Percentiles rank a stretch among this genome's conserved stretches.
Evolutionary conservation across 1,140 invertebrate genomes (phyloP).

Genomic region (Aphis gossypii): DNA sequence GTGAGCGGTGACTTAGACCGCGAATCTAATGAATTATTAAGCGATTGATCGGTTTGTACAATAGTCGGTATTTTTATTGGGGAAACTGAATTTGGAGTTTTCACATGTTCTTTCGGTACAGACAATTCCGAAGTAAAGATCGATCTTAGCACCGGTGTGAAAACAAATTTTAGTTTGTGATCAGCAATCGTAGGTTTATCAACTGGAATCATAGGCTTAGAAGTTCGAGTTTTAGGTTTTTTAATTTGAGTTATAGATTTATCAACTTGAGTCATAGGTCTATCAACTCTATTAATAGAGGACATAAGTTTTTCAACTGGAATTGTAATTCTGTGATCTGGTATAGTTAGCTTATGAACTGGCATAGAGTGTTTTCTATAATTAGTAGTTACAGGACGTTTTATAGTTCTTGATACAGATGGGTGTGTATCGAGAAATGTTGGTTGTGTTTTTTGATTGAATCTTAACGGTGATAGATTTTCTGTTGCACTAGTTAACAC

Average conservation of each 20-base stretch:
- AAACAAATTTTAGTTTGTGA: background rate
- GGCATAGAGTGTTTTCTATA: background rate
- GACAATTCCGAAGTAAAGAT: background rate
- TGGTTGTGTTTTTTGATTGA: background rate
- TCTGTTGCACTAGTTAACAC: background rate
- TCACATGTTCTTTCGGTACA: background rate
- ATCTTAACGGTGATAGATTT: background rate
- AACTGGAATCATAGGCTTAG: too few relatives aligned
- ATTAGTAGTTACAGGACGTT: background rate
- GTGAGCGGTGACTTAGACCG: background rate
- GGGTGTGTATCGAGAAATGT: background rate
- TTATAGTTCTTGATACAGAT: background rate
- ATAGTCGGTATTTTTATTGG: background rate
- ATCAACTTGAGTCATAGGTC: background rate
- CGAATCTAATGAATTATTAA: background rate
- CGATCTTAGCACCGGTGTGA: background rate
- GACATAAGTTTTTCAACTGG: background rate
- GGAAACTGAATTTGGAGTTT: background rate
- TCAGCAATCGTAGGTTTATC: background rate
- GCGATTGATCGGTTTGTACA: background rate
- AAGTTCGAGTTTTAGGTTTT: background rate
- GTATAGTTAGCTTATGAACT: too few relatives aligned
- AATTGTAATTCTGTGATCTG: background rate
- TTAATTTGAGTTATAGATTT: background rate
- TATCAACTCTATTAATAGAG: too few relatives aligned